phyloP scores from a whole-genome alignment of 2,113 vertebrate species.

The Scomber colias region DNA sequence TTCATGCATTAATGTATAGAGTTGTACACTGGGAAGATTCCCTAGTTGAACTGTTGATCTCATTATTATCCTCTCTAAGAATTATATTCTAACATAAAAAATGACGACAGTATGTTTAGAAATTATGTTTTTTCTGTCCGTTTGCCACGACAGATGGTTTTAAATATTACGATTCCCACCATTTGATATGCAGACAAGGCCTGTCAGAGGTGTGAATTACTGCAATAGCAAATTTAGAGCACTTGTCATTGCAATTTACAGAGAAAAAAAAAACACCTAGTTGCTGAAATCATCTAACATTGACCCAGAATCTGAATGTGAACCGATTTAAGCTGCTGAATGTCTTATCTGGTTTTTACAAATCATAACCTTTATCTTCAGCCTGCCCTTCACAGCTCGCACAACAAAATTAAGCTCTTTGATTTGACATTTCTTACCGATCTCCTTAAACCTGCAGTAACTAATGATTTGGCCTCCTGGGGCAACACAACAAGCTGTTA shows the following conservation, averaged over 20 bases:
- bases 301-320: conserved; percentile 22
- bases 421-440: too few species aligned
- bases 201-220: conserved; percentile 35
- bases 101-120: not conserved
- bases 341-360: not conserved
- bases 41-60: not conserved
- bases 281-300: conserved; percentile 20
- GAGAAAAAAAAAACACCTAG: not conserved
- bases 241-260: not conserved
- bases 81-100: conserved; percentile 1
- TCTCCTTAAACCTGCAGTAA: too few species aligned
- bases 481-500: too few species aligned
- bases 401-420: too few species aligned
- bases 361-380: too few species aligned
- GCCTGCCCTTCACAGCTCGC: too few species aligned
- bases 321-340: conserved; percentile 10
- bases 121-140: not conserved
- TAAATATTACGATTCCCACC: conserved; percentile 33
- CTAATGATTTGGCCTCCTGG: too few species aligned
- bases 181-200: conserved; percentile 13
- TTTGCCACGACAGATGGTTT: conserved; percentile 27
- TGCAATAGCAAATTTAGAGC: conserved; percentile 25
- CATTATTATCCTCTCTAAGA: not conserved
- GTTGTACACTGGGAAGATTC: too few species aligned
- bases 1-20: too few species aligned